Conservation (phyloP, 2,888 invertebrate genomes). For the Euzophera pinguis region DNA sequence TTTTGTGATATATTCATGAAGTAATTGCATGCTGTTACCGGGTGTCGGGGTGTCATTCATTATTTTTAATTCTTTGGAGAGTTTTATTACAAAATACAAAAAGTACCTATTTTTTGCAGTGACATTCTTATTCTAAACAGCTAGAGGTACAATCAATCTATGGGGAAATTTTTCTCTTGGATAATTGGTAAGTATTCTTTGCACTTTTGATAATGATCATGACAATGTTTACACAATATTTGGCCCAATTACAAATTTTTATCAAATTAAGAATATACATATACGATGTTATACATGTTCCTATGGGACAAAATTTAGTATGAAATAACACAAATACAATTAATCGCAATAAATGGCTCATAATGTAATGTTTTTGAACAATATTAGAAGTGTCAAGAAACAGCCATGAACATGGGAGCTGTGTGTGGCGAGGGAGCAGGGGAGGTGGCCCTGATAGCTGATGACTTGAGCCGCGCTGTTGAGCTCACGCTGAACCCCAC, state of each 20-base stretch:
- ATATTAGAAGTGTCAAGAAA: constrained; percentile 14
- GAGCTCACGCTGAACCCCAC: constrained; percentile 91
- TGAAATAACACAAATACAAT: neutral
- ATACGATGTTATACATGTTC: neutral
- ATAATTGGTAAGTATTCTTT: constrained; percentile 43
- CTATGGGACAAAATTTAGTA: neutral
- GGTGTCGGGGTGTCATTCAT: constrained; percentile 15
- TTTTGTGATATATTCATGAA: constrained; percentile 1
- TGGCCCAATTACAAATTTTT: neutral
- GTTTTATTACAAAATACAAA: neutral
- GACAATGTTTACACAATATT: constrained; percentile 9
- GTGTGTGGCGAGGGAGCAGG: constrained; percentile 69
- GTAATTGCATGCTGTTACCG: constrained; percentile 19
- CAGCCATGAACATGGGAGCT: constrained; percentile 62
- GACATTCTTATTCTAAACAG: constrained; percentile 32
- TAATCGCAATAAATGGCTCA: neutral
- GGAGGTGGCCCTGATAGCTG: constrained; percentile 84
- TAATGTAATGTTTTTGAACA: neutral
- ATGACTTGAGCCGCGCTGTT: constrained; percentile 89
- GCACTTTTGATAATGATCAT: neutral
- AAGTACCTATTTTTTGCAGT: constrained; percentile 29
- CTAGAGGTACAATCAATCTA: constrained; percentile 39
- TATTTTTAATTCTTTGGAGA: constrained; percentile 3
- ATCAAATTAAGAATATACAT: too few relatives aligned
- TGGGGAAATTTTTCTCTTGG: constrained; percentile 39